These are phyloP conservation scores for Premnoplex brunnescens DNA, from an alignment of 2,797 vertebrate genomes.

Conservation along the genomic window DNA sequence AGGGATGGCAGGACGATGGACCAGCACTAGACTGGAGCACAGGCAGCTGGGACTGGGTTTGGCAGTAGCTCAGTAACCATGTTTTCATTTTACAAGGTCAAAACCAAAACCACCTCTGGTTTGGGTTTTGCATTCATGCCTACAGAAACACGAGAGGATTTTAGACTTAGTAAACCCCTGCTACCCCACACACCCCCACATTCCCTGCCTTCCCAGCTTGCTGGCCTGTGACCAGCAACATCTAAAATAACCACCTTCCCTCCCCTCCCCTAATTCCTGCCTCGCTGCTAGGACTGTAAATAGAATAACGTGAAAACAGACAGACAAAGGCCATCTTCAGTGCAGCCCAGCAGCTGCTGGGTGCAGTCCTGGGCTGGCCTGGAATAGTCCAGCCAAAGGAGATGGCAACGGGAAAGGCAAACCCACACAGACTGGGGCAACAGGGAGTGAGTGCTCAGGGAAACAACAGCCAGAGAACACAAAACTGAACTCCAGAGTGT, in stretches of 20 bases:
- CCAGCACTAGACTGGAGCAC: background rate
- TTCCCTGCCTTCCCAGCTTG: background rate
- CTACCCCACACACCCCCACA: background rate
- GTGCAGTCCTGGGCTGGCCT: background rate
- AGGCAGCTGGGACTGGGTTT: background rate
- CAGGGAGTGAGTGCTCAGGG: background rate
- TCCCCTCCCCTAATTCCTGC: background rate
- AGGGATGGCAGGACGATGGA: background rate
- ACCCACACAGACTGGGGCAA: background rate
- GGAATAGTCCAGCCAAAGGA: background rate
- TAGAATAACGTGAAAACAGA: background rate
- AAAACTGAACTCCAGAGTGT: background rate
- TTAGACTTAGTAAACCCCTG: background rate
- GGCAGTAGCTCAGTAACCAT: background rate
- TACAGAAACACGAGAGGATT: slow-evolving; percentile 16
- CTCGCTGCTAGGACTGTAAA: background rate
- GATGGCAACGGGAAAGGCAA: background rate
- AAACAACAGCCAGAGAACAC: background rate
- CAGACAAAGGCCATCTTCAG: background rate
- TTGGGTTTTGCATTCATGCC: background rate
- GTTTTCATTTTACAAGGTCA: slow-evolving; percentile 38
- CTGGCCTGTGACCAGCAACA: slow-evolving; percentile 16
- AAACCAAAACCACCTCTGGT: slow-evolving; percentile 47
- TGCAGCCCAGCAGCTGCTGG: background rate
- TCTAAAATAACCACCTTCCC: background rate